Base-by-base conservation (phyloP, 2,888 invertebrate species). In the Campoplex nolae region DNA sequence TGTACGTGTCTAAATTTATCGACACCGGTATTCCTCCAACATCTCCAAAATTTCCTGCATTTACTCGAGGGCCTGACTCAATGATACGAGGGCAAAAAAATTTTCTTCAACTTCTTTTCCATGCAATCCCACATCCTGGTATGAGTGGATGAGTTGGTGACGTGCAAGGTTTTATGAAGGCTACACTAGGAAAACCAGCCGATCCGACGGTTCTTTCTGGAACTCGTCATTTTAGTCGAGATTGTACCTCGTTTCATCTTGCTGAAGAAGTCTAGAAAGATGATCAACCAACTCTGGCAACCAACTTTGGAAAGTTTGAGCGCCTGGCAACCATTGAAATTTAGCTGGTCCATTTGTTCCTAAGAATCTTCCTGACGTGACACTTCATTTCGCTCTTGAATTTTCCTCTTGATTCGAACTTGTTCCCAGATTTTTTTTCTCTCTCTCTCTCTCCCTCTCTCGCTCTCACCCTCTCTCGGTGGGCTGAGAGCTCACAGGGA, bases 221-320 rank as follows among this genome's bases (percentile, higher is more conserved):
- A 76, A 82, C 51, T 70, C 76, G 23, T 83, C 76, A 45, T 80
- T 58, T 51, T 48, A 42, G 83, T 76, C 73, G 75, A 85, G 76
- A 85, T 85, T 83, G 56, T 82, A 70, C 56, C 79, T 85, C 87
- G 87, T 85, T 85, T 85, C 85, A 83, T 85, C 83, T 83, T 28
- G 38, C 58, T 35, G 51, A 73, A 78, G 56, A 54, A 87, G 54
- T 76, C 85, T 79, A 79, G 56, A 79, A 48, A 62, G 38, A 73
- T 71, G 67, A 58, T 80, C 54, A 77, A 48, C 70, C 70, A 65
- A 81, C 77, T 62, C 58, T 65, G 74, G 38, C 45, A 28, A 38
- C 58, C 77, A 68, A 73, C 79, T 79, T 28, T 58, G n/a, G 56
- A 87, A 87, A 78, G 71, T 85, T 87, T 75, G 67, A 28, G 23